A percentile compares a stretch with the other conserved stretches of the same genome.
phyloP scores from a whole-genome alignment of 2,797 vertebrate genomes.

The Lacerta agilis region DNA sequence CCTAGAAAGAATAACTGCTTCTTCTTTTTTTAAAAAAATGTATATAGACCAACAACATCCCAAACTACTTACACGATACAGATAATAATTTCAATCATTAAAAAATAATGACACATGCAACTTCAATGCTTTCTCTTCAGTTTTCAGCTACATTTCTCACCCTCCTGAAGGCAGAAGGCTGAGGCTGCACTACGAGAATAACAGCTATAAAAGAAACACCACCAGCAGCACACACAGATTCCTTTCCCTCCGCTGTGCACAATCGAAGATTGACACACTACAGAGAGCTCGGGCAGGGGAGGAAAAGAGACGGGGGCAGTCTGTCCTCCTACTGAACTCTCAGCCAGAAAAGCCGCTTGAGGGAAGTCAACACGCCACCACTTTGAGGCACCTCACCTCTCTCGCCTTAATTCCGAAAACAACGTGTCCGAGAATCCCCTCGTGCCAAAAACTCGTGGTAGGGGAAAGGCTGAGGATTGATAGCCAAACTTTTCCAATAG shows the following conservation, averaged over 20 bases:
- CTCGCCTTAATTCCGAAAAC: neutral
- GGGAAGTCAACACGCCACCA: conserved; percentile 61
- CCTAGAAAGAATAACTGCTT: neutral
- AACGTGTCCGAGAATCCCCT: neutral
- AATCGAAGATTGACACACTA: conserved; percentile 60
- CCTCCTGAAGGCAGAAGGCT: neutral
- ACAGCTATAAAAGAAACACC: neutral
- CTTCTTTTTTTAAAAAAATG: neutral
- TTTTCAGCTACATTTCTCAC: neutral
- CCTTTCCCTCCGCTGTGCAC: conserved; percentile 61
- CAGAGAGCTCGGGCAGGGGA: conserved; percentile 56
- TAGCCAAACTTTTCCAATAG: conserved; percentile 19
- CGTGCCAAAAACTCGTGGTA: neutral
- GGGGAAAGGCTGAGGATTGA: neutral
- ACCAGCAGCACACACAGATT: conserved; percentile 42
- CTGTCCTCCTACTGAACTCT: conserved; percentile 74
- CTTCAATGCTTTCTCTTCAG: neutral
- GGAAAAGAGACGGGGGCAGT: conserved; percentile 56
- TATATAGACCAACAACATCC: neutral
- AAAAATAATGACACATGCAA: neutral
- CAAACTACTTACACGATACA: neutral
- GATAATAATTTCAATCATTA: neutral
- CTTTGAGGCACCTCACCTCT: neutral
- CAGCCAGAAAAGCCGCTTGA: conserved; percentile 71
- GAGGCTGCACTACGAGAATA: neutral